Evolutionary conservation across 2,888 invertebrate genomes (phyloP).

Genomic region (Patella depressa): DNA sequence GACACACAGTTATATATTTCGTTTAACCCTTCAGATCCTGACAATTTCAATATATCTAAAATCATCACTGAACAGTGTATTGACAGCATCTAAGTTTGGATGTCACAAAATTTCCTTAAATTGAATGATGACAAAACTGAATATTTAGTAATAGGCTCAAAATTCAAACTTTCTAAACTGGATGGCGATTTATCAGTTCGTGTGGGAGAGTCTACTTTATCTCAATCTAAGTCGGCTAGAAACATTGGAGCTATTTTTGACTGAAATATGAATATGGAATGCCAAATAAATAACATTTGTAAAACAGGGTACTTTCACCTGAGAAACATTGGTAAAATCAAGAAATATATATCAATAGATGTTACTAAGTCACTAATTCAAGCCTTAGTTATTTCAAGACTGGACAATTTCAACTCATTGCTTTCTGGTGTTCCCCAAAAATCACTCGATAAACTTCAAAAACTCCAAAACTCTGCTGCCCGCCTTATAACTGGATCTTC

Average conservation of each 20-base stretch:
- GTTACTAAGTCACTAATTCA: not conserved
- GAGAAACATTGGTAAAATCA: not conserved
- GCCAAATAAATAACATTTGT: not conserved
- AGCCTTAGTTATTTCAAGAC: not conserved
- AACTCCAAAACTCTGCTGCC: not conserved
- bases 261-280: not conserved
- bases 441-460: not conserved
- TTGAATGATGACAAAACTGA: not conserved
- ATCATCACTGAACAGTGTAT: too few relatives aligned
- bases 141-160: not conserved
- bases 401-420: not conserved
- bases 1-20: too few relatives aligned
- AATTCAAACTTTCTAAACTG: not conserved
- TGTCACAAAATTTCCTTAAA: too few relatives aligned
- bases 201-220: not conserved
- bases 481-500: not conserved
- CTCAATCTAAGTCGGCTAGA: not conserved
- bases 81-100: too few relatives aligned
- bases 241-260: not conserved
- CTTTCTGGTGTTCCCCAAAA: not conserved
- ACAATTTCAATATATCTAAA: too few relatives aligned
- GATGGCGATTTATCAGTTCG: not conserved
- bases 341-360: not conserved
- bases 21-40: too few relatives aligned
- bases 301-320: not conserved